phyloP scores from a whole-genome alignment of 1,140 invertebrate genomes.

The Patella vulgata region DNA sequence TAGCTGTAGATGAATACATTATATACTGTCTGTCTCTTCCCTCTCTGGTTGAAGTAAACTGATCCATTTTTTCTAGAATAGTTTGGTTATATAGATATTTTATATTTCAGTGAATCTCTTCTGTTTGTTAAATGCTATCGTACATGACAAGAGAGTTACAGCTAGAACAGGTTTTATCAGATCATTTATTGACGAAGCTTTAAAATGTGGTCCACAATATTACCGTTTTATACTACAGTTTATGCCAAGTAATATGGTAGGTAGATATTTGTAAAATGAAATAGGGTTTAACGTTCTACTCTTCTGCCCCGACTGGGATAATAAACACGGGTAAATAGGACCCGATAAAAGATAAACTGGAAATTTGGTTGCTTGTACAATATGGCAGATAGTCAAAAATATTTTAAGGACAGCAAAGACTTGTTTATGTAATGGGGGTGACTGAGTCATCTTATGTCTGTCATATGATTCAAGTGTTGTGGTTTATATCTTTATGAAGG shows the following conservation, averaged over 20 bases:
- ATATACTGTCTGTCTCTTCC: too few relatives aligned
- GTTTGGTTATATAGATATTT: not conserved
- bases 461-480: too few relatives aligned
- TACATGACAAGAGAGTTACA: constrained; percentile 80
- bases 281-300: too few relatives aligned
- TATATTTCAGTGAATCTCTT: constrained; percentile 70
- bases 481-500: too few relatives aligned
- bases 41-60: too few relatives aligned
- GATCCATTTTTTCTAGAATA: too few relatives aligned
- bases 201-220: constrained; percentile 82
- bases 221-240: constrained; percentile 80
- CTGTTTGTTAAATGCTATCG: constrained; percentile 77
- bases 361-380: not conserved
- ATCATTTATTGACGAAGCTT: constrained; percentile 82
- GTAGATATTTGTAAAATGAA: constrained; percentile 5
- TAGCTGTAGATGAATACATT: too few relatives aligned
- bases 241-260: constrained; percentile 74
- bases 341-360: not conserved
- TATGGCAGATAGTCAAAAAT: not conserved
- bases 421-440: too few relatives aligned
- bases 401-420: not conserved
- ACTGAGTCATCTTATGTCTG: too few relatives aligned
- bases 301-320: too few relatives aligned
- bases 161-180: constrained; percentile 88
- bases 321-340: not conserved